Percentiles rank a stretch among this genome's conserved stretches.
These are phyloP conservation scores for Lordiphosa clarofinis DNA, from an alignment of 1,140 invertebrate genomes.

Conservation along the genomic window DNA sequence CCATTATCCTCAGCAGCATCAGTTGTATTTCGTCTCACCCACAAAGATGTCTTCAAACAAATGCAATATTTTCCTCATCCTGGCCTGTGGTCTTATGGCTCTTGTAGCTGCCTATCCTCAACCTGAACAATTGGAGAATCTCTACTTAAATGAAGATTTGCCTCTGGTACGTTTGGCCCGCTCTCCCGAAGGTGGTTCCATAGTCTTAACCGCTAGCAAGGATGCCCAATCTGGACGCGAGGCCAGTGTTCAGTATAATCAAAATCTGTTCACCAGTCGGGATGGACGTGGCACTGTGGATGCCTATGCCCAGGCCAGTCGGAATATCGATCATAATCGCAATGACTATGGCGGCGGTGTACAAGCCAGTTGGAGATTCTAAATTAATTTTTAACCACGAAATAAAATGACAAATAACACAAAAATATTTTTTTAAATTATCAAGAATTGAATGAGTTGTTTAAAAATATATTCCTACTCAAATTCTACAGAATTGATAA, in stretches of 20 bases:
- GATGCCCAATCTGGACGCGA: slow-evolving; percentile 45
- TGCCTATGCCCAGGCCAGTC: slow-evolving; percentile 64
- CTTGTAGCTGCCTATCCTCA: slow-evolving; percentile 14
- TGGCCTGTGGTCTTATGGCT: slow-evolving; percentile 27
- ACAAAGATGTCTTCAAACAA: slow-evolving; percentile 42
- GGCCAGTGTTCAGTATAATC: slow-evolving; percentile 54
- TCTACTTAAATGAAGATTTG: neutral
- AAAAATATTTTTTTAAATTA: too few species aligned
- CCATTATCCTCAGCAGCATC: neutral
- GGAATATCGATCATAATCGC: slow-evolving; percentile 57
- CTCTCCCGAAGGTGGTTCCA: slow-evolving; percentile 46
- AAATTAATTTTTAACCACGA: neutral
- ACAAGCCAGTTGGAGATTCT: slow-evolving; percentile 48
- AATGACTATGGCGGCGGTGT: slow-evolving; percentile 52
- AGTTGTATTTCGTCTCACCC: slow-evolving; percentile 25
- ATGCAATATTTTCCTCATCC: slow-evolving; percentile 18
- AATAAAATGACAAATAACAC: too few species aligned
- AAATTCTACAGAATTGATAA: too few species aligned
- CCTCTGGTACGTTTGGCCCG: slow-evolving; percentile 25
- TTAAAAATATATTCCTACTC: too few species aligned
- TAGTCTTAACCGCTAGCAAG: slow-evolving; percentile 34
- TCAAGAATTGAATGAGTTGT: too few species aligned
- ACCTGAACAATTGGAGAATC: neutral
- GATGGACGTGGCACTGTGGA: slow-evolving; percentile 64
- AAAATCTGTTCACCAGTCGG: slow-evolving; percentile 49